Conservation (phyloP, 2,888 invertebrate species). For the Nowickia ferox region DNA sequence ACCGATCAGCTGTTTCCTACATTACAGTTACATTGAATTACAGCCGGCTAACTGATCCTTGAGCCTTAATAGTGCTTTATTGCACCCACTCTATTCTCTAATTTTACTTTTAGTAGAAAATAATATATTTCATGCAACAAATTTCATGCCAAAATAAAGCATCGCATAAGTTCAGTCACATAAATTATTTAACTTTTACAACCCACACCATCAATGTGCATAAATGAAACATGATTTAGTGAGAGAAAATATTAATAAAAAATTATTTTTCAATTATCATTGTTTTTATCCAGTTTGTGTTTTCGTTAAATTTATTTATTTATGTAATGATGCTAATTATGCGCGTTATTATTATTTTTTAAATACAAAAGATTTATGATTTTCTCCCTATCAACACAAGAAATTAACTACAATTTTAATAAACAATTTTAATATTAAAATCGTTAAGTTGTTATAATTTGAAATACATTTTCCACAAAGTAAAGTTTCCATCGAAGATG, state of each 20-base stretch:
- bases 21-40: too few species aligned
- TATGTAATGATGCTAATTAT: constrained; percentile 40
- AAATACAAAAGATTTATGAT: constrained; percentile 26
- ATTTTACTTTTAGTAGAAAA: too few species aligned
- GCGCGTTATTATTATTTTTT: neutral
- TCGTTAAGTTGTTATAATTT: neutral
- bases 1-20: too few species aligned
- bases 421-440: neutral
- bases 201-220: neutral
- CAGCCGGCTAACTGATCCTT: too few species aligned
- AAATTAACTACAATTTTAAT: neutral
- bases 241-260: constrained; percentile 2
- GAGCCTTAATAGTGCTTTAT: too few species aligned
- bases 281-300: constrained; percentile 1
- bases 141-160: too few species aligned
- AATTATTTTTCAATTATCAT: constrained; percentile 58
- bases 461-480: neutral
- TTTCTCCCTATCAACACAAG: neutral
- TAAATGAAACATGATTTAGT: constrained; percentile 26
- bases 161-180: neutral
- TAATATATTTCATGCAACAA: too few species aligned
- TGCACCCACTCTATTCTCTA: too few species aligned
- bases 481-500: neutral
- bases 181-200: neutral
- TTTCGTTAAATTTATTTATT: constrained; percentile 11